phyloP scores from a whole-genome alignment of 1,140 invertebrate genomes.

The Thaumetopoea pityocampa region DNA sequence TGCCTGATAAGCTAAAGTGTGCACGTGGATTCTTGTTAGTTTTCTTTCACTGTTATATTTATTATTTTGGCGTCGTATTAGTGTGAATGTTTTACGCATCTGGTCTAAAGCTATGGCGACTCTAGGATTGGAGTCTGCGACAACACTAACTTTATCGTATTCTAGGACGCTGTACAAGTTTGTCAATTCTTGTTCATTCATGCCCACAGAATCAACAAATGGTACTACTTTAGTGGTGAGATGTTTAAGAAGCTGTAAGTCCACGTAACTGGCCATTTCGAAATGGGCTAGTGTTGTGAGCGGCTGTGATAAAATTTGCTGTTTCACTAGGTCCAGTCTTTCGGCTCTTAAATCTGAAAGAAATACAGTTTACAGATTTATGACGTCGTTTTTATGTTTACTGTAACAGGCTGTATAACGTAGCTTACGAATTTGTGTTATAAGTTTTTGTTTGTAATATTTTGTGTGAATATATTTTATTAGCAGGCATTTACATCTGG shows the following conservation, averaged over 20 bases:
- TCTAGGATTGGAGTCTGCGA: constrained; percentile 87
- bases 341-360: constrained; percentile 78
- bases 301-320: constrained; percentile 81
- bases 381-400: no score
- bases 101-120: constrained; percentile 89
- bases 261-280: constrained; percentile 92
- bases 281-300: constrained; percentile 85
- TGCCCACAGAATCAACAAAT: constrained; percentile 90
- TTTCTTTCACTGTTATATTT: constrained; percentile 71
- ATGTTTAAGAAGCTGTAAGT: constrained; percentile 81
- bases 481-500: no score
- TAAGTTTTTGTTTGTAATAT: no score
- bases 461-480: no score
- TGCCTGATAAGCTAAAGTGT: constrained; percentile 92
- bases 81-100: constrained; percentile 86
- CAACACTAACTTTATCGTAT: constrained; percentile 84
- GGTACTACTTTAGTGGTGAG: constrained; percentile 83
- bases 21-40: constrained; percentile 88
- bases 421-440: no score
- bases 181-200: constrained; percentile 93
- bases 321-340: constrained; percentile 81
- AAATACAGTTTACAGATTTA: constrained; percentile 4
- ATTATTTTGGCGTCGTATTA: constrained; percentile 70
- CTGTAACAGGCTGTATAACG: no score
- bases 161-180: constrained; percentile 84